A percentile compares a stretch with the other conserved stretches of the same genome.
These are phyloP conservation scores for Falco naumanni DNA, from an alignment of 2,797 vertebrate genomes.

Conservation along the genomic window DNA sequence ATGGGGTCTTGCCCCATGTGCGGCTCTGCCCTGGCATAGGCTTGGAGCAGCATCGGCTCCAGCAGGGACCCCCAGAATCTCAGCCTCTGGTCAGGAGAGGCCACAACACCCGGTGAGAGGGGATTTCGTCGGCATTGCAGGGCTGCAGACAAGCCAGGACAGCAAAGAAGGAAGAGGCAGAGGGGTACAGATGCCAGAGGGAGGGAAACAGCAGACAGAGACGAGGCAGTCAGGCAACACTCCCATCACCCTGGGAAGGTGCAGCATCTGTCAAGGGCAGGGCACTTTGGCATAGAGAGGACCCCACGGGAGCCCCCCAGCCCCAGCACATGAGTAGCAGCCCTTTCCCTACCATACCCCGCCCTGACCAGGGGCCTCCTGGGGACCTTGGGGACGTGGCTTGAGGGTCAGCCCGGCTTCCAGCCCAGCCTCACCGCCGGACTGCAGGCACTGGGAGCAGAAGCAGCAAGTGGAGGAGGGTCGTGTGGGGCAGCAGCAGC, in stretches of 20 bases:
- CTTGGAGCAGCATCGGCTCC: background rate
- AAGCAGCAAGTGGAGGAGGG: background rate
- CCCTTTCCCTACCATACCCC: background rate
- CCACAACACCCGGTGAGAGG: background rate
- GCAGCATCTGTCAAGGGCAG: constrained; percentile 42
- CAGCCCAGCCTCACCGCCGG: background rate
- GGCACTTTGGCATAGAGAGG: background rate
- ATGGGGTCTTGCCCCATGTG: background rate
- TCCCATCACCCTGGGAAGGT: constrained; percentile 22
- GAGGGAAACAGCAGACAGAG: constrained; percentile 3
- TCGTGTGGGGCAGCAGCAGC: rapidly evolving
- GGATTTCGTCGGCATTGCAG: background rate
- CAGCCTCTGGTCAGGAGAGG: background rate
- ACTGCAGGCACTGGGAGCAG: background rate
- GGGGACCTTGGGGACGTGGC: background rate
- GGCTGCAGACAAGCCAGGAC: constrained; percentile 63
- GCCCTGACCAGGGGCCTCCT: background rate
- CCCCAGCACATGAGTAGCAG: rapidly evolving
- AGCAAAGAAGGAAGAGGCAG: constrained; percentile 42
- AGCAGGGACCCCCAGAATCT: background rate
- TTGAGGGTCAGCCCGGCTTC: background rate
- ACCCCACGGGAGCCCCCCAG: background rate
- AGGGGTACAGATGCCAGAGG: background rate
- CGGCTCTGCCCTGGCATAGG: background rate
- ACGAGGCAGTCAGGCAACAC: background rate